A percentile compares a stretch with the other conserved stretches of the same genome.
Evolutionary conservation across 1,140 invertebrate genomes (phyloP).

Genomic region (Drusus annulatus): DNA sequence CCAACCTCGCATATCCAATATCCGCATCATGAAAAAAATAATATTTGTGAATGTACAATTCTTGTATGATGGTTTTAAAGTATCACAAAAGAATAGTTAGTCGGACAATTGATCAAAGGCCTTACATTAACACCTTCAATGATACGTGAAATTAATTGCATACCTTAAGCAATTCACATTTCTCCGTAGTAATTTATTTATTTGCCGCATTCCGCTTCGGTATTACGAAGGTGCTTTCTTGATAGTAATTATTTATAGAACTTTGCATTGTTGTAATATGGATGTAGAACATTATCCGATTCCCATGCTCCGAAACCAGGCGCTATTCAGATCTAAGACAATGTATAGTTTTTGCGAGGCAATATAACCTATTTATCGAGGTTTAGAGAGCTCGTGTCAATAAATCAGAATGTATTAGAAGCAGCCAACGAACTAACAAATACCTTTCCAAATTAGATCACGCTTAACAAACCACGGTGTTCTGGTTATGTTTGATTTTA

Average conservation of each 20-base stretch:
- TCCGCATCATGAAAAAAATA: too few relatives aligned
- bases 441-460: too few relatives aligned
- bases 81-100: background rate
- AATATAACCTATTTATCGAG: too few relatives aligned
- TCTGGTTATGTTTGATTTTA: too few relatives aligned
- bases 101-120: background rate
- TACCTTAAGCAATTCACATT: background rate
- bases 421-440: too few relatives aligned
- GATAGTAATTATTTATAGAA: background rate
- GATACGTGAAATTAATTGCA: background rate
- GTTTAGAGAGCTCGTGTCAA: too few relatives aligned
- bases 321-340: background rate
- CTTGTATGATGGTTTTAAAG: too few relatives aligned
- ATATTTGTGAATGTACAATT: too few relatives aligned
- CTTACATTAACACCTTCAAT: background rate
- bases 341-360: background rate
- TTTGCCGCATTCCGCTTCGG: background rate
- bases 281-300: constrained; percentile 20
- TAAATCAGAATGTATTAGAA: too few relatives aligned
- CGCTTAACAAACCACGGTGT: too few relatives aligned
- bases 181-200: constrained; percentile 9
- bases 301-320: constrained; percentile 14
- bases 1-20: too few relatives aligned
- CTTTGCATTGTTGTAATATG: constrained; percentile 23
- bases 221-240: background rate